Base-by-base conservation (phyloP, 1,140 invertebrate genomes). In the Harpegnathos saltator region DNA sequence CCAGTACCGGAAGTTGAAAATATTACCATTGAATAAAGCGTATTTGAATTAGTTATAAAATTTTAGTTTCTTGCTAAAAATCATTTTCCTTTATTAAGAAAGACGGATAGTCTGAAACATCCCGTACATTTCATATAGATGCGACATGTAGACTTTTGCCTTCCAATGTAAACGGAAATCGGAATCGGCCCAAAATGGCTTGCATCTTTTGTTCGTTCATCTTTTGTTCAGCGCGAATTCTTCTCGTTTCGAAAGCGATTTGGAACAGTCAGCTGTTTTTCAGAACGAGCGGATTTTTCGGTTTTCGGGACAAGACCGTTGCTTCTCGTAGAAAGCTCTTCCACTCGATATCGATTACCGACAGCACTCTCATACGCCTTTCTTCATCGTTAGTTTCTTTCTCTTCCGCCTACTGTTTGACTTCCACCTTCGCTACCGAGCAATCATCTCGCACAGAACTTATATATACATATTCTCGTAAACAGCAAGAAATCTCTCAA, bases 301-400 rank as follows among this genome's bases (percentile, higher is more conserved):
- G 68, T 86, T 81, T 63, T 58, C n/a, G n/a, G 61, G 65, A 72
- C 66, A 72, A 73, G 61, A 71, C 62, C 22, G 59, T 38, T 65
- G n/a, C 50, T 77, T 22, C 19, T 74, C 59, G 48, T 74, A 15
- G 54, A 73, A 52, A 73, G 48, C 71, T 82, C 33, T 33, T 63
- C 59, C 44, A 63, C 59, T 82, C 61, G 59, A 82, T 82, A 73
- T 59, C 38, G 77, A 72, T 81, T 78, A 78, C 50, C 29, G 38
- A 56, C 7, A 19, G 11, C 26, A 26, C 29, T 44, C 22, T 59
- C 44, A 14, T 33, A 33, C 29, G 61, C 29, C n/a, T 72, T 72
- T 81, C 24, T 59, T 59, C 7, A n/a, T 7, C 1, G 24, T 26
- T 73, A n/a, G n/a, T 33, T 83, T 77, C 62, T 54, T 83, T 78